Evolutionary conservation across 2,797 vertebrate genomes (phyloP), one percentile per base, ranked within the genome.

Genomic region (Hypotaenidia philippensis): DNA sequence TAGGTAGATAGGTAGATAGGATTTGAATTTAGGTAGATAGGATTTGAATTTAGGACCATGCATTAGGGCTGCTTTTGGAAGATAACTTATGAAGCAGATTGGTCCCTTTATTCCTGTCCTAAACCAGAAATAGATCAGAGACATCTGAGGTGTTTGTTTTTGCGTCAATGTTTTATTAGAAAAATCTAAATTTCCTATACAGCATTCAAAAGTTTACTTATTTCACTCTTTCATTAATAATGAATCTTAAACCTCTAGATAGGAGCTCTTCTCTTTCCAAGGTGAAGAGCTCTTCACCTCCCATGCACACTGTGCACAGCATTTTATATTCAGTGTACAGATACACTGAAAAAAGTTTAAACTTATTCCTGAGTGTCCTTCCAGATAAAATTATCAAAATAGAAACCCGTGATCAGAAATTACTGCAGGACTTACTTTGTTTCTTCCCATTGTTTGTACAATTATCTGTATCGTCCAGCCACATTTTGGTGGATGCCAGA

Each of bases 91-190:
- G 26, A 89, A 85, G 45, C 36, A 81, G 21, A 71, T 40, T 50
- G 25, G 19, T 70, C 41, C 31, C 18, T 93, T 91, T 38, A 40
- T 70, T 63, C 53, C 11, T 83, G 23, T 71, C 38, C 38, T 65
- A 47, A 88, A 91, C 38, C 29, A 71, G 79, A 86, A 91, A 78
- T 55, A 91, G 70, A 86, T 91, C 84, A 85, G 75, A 85, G 47
- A 60, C n/a, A 70, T 47, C 38, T 50, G 29, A 75, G 17, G 19
- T 87, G 25, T 49, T 93, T 94, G 36, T 0, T 77, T 92, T 91
- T 38, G 20, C 41, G 85, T 93, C 40, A 57, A 0, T 41, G 14
- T 91, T 94, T 70, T 93, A 57, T 75, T 83, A 90, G 76, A 81
- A 57, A 40, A 88, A 78, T 71, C 41, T 61, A 18, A 4, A 38